Percentiles rank a stretch among this genome's conserved stretches.
Evolutionary conservation across 2,888 invertebrate species (phyloP).

Genomic region (Pheosia tremula): DNA sequence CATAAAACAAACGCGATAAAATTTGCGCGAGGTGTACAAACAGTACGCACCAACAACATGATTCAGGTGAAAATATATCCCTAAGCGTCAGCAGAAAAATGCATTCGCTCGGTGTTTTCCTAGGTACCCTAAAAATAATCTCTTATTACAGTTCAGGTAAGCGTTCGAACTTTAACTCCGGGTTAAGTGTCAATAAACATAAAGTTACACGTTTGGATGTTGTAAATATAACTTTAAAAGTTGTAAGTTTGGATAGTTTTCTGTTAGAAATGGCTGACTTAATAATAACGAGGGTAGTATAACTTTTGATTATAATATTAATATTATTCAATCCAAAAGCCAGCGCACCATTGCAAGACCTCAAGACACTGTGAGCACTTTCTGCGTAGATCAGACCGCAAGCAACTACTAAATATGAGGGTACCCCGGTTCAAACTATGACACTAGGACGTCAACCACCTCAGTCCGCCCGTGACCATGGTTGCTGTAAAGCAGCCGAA

Average conservation of each 20-base stretch:
- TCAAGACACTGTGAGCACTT: no score
- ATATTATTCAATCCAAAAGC: no score
- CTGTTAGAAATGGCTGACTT: background rate
- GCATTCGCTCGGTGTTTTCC: conserved; percentile 38
- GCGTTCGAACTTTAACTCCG: conserved; percentile 24
- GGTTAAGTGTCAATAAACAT: conserved; percentile 35
- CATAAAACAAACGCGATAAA: conserved; percentile 2
- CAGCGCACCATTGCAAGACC: no score
- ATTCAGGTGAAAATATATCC: conserved; percentile 48
- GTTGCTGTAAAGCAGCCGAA: no score
- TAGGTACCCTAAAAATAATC: conserved; percentile 40
- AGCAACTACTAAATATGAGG: no score
- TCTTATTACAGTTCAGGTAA: conserved; percentile 28
- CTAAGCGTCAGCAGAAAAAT: conserved; percentile 49
- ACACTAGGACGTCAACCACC: no score
- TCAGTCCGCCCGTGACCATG: no score
- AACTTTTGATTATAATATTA: no score
- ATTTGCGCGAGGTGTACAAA: conserved; percentile 20
- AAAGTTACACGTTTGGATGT: conserved; percentile 34
- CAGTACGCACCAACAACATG: conserved; percentile 35
- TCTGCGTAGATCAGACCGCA: no score
- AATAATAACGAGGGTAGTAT: no score
- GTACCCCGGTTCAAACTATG: no score
- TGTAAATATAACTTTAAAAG: conserved; percentile 23
- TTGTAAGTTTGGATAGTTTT: conserved; percentile 31